Evolutionary conservation across 2,888 invertebrate species (phyloP), one percentile per base, ranked within the genome.

Genomic region (Rotaria sp.): DNA sequence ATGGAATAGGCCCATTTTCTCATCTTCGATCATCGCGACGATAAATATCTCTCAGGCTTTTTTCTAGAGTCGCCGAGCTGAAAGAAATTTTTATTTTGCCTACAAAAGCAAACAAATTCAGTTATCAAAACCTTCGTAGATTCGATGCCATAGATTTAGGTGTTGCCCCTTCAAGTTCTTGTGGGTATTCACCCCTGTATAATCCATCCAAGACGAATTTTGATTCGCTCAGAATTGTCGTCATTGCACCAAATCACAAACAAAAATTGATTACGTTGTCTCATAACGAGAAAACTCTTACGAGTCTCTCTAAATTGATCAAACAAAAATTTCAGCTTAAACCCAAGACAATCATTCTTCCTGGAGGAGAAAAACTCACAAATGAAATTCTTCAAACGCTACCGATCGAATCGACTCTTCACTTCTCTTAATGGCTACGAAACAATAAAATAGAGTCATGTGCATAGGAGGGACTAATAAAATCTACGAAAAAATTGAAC

Each of bases 81-180:
- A 38, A 41, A 75, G 75, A 75, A 41, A 75, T 75, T 45, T 75
- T 75, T 75, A 75, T 75, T 75, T 75, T 75, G 41, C 75, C 75
- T 75, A 75, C 75, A 75, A 75, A 75, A 75, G 75, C 75, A 75
- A 75, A 75, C 45, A 75, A 75, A 75, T 75, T 75, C 41, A 75
- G 75, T 75, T 75, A 75, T 75, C 75, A 24, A 41, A 75, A 41
- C 45, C 75, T 75, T 75, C 75, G 21, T 75, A 41, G 75, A 75
- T 41, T 75, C 75, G 75, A 75, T 75, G 75, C 75, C 75, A 75
- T 75, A 41, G 75, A 75, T 75, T 75, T 75, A 75, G 75, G 75
- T 75, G 75, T 41, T 75, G 75, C 75, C 45, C 75, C 75, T 38
- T 45, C 75, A 41, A 75, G 75, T 75, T 75, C 75, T 75, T 75